phyloP scores from a whole-genome alignment of 2,797 vertebrate species.

The Alca torda region DNA sequence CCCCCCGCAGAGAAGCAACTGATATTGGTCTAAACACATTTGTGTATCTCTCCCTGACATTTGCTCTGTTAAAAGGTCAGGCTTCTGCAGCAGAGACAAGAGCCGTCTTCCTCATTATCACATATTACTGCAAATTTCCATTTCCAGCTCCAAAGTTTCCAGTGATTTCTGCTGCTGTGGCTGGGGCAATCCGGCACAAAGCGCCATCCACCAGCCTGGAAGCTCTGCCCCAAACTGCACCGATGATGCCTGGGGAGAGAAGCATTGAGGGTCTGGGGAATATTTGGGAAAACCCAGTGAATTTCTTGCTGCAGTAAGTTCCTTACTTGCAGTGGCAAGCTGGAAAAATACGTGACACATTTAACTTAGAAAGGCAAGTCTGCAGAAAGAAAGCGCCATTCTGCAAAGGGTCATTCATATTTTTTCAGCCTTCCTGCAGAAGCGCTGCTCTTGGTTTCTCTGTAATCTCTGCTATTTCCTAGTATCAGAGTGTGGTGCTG shows the following conservation, averaged over 20 bases:
- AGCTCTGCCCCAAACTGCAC: background rate
- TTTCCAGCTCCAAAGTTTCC: background rate
- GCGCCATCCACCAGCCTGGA: rapidly evolving
- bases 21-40: conserved; percentile 56
- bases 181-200: background rate
- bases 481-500: background rate
- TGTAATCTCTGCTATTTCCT: background rate
- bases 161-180: background rate
- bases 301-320: background rate
- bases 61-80: conserved; percentile 70
- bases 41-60: conserved; percentile 65
- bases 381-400: background rate
- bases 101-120: conserved; percentile 53
- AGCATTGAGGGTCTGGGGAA: background rate
- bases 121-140: conserved; percentile 38
- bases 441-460: background rate
- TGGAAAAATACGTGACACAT: background rate
- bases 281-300: background rate
- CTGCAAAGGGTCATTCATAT: background rate
- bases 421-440: background rate
- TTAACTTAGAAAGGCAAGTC: background rate
- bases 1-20: background rate
- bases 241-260: rapidly evolving
- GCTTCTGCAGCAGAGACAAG: conserved; percentile 1
- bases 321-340: background rate